phyloP scores from a whole-genome alignment of 2,888 invertebrate species.

The Melinopterus prodromus region DNA sequence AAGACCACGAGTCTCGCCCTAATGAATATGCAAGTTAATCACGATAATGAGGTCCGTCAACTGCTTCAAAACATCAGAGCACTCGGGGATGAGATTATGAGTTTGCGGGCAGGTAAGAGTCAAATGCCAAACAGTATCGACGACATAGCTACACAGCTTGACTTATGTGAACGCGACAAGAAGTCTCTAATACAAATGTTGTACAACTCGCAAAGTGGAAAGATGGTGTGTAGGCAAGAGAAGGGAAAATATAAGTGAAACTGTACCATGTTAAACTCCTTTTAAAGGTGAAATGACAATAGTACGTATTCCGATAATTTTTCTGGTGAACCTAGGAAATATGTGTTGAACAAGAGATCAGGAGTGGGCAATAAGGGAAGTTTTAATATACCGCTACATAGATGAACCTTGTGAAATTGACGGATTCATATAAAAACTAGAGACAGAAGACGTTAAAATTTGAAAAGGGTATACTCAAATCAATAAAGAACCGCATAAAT shows the following conservation, averaged over 20 bases:
- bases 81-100: conserved; percentile 5
- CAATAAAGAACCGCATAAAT: neutral
- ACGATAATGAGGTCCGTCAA: neutral
- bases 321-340: too few species aligned
- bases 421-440: too few species aligned
- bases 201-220: conserved; percentile 6
- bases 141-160: conserved; percentile 12
- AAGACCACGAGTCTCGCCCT: neutral
- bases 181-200: conserved; percentile 14
- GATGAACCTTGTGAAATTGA: too few species aligned
- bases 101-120: neutral
- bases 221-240: neutral
- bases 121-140: neutral
- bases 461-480: neutral
- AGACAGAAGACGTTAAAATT: too few species aligned
- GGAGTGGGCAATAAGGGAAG: too few species aligned
- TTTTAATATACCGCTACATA: too few species aligned
- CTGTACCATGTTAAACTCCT: neutral
- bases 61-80: neutral
- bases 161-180: conserved; percentile 7
- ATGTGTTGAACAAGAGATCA: too few species aligned
- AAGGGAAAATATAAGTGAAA: conserved; percentile 9
- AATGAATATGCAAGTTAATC: conserved; percentile 4
- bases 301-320: neutral
- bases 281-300: neutral